Evolutionary conservation across 2,888 invertebrate genomes (phyloP).

Genomic region (Gisinianus flammeolus): DNA sequence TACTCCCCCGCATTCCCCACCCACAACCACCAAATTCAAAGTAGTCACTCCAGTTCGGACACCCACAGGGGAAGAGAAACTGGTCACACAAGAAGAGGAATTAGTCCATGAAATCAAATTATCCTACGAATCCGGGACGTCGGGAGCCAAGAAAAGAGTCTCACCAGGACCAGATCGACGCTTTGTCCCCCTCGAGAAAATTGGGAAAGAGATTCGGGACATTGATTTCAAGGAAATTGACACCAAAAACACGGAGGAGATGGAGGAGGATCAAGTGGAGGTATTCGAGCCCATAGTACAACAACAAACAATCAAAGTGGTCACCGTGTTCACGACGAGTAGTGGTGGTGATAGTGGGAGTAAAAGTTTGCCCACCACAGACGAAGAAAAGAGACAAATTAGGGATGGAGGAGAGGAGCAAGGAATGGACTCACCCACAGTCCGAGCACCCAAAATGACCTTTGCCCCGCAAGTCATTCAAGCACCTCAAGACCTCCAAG

Average conservation of each 20-base stretch:
- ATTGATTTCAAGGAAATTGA: constrained; percentile 30
- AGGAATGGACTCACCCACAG: not conserved
- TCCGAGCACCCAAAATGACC: constrained; percentile 44
- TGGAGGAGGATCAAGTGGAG: constrained; percentile 42
- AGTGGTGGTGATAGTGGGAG: not conserved
- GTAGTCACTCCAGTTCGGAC: constrained; percentile 51
- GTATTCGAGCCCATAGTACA: constrained; percentile 28
- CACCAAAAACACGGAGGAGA: constrained; percentile 21
- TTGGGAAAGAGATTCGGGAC: constrained; percentile 27
- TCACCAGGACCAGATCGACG: constrained; percentile 47
- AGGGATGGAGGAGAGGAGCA: not conserved
- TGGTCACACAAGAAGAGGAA: constrained; percentile 38
- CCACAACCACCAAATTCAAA: constrained; percentile 53
- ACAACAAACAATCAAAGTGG: not conserved
- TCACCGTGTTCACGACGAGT: not conserved
- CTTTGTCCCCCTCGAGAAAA: constrained; percentile 1
- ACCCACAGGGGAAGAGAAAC: constrained; percentile 44
- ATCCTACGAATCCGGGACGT: constrained; percentile 46
- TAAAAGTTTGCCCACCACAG: not conserved
- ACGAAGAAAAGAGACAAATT: too few species aligned
- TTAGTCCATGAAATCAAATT: constrained; percentile 55
- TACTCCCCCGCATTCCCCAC: constrained; percentile 40
- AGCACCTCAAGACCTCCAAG: constrained; percentile 57
- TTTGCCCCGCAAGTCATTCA: constrained; percentile 53
- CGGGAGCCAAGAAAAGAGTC: constrained; percentile 43